phyloP scores from a whole-genome alignment of 2,888 invertebrate genomes.

The Lissonota sp. region DNA sequence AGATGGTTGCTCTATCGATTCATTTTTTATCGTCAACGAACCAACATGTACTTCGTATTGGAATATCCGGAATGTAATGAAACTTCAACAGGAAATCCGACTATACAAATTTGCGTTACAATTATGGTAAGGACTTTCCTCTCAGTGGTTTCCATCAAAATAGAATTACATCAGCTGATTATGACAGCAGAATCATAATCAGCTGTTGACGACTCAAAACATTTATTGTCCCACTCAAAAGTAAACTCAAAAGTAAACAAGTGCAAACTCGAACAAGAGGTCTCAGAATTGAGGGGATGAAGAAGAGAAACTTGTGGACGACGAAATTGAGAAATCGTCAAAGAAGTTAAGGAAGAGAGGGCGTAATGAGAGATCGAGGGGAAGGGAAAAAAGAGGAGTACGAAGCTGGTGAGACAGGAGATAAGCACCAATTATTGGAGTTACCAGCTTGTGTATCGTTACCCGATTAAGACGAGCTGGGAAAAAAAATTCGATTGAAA shows the following conservation, averaged over 20 bases:
- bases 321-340: conserved; percentile 16
- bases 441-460: conserved; percentile 78
- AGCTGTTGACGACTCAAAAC: too few relatives aligned
- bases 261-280: conserved; percentile 5
- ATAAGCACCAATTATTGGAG: conserved; percentile 80
- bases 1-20: conserved; percentile 17
- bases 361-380: not conserved
- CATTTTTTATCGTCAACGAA: conserved; percentile 33
- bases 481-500: conserved; percentile 79
- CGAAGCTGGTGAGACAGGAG: conserved; percentile 64
- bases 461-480: conserved; percentile 75
- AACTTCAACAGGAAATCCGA: too few relatives aligned
- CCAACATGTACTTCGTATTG: not conserved
- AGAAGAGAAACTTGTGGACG: conserved; percentile 45
- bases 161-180: too few relatives aligned
- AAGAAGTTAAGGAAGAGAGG: not conserved
- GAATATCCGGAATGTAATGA: too few relatives aligned
- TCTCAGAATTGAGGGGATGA: conserved; percentile 7
- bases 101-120: too few relatives aligned
- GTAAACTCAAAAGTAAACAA: not conserved
- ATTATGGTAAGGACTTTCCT: too few relatives aligned
- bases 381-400: not conserved
- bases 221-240: not conserved
- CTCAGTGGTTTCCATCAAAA: too few relatives aligned
- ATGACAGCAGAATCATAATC: too few relatives aligned